Conservation (phyloP, 2,888 invertebrate species). For the Xestia c-nigrum region DNA sequence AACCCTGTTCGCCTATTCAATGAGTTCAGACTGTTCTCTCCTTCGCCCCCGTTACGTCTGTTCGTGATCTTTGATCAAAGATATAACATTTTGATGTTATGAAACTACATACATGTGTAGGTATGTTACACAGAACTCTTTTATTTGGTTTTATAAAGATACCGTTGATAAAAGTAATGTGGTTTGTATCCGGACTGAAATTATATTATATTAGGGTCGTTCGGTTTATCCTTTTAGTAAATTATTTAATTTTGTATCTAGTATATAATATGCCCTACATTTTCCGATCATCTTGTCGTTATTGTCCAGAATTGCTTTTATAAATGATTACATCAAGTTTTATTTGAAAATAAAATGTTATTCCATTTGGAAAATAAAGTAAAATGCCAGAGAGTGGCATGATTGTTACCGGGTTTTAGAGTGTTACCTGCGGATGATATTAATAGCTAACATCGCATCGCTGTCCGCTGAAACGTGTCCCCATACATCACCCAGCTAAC, state of each 20-base stretch:
- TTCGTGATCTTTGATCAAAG: slow-evolving; percentile 50
- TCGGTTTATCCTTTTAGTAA: not conserved
- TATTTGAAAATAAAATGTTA: slow-evolving; percentile 12
- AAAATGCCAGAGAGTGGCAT: slow-evolving; percentile 31
- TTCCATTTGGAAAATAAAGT: slow-evolving; percentile 15
- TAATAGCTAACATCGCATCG: slow-evolving; percentile 58
- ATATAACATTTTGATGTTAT: slow-evolving; percentile 30
- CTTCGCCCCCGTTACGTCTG: slow-evolving; percentile 18
- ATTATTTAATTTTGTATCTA: slow-evolving; percentile 10
- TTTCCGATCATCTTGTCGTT: slow-evolving; percentile 5
- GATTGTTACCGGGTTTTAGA: slow-evolving; percentile 22
- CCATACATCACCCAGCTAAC: slow-evolving; percentile 54
- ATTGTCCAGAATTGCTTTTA: slow-evolving; percentile 14
- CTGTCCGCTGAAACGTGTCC: slow-evolving; percentile 48
- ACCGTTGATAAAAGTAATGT: slow-evolving; percentile 20
- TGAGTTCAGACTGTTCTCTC: slow-evolving; percentile 34
- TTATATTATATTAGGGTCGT: slow-evolving; percentile 18
- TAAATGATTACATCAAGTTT: slow-evolving; percentile 17
- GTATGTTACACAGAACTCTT: slow-evolving; percentile 6
- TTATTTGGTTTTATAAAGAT: slow-evolving; percentile 37
- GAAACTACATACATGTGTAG: slow-evolving; percentile 10
- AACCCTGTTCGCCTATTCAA: slow-evolving; percentile 36
- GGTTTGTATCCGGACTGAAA: slow-evolving; percentile 12
- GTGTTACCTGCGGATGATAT: slow-evolving; percentile 49
- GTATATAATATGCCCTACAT: not conserved